Evolutionary conservation across 2,113 vertebrate genomes (phyloP).

Genomic region (Tenebrosternarchus preto): DNA sequence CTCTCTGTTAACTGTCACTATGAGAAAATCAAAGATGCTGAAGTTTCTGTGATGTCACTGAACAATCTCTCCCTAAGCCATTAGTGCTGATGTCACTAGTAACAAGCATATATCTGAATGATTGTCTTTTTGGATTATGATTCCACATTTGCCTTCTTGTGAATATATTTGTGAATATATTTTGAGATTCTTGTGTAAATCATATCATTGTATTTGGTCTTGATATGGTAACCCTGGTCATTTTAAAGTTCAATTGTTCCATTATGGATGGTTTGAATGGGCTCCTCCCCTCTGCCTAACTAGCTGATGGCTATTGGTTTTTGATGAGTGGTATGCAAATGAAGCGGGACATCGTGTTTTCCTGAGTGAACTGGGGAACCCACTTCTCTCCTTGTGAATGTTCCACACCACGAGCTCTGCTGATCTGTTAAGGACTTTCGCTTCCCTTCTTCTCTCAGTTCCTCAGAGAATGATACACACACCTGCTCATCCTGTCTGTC

Average conservation of each 20-base stretch:
- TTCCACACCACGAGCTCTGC: conserved; percentile 58
- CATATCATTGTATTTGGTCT: conserved; percentile 28
- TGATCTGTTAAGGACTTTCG: conserved; percentile 71
- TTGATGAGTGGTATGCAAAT: conserved; percentile 62
- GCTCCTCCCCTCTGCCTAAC: conserved; percentile 17
- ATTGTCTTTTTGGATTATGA: conserved; percentile 20
- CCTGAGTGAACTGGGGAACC: neutral
- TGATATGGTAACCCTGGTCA: conserved; percentile 39
- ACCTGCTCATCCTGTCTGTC: conserved; percentile 67
- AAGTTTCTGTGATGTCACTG: neutral
- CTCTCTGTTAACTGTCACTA: neutral
- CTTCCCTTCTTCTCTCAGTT: conserved; percentile 57
- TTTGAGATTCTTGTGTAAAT: conserved; percentile 44
- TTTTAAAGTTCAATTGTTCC: conserved; percentile 50
- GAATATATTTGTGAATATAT: conserved; percentile 45
- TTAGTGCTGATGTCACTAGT: conserved; percentile 42
- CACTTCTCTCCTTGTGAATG: conserved; percentile 52
- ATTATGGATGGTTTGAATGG: conserved; percentile 35
- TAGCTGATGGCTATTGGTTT: conserved; percentile 37
- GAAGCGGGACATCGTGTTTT: conserved; percentile 41
- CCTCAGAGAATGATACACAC: conserved; percentile 44
- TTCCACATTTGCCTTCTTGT: conserved; percentile 29
- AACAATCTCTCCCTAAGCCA: neutral
- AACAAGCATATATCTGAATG: conserved; percentile 55
- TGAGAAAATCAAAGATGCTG: neutral